Base-by-base conservation (phyloP, 23 tunicate species). In the Halocynthia aurantium region DNA sequence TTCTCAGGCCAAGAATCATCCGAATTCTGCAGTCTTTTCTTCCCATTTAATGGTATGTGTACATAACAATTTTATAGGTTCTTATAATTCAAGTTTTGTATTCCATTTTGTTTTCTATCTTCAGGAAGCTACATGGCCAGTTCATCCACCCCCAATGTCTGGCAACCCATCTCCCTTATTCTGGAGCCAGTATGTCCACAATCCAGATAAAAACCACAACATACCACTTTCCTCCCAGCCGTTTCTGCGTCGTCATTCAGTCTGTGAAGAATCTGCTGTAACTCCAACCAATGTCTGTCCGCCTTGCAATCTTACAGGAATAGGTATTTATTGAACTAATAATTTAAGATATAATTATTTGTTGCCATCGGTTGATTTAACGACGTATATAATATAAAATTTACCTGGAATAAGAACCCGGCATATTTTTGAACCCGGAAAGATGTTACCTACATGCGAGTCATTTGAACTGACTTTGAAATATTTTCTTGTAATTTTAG, bases 251-350 rank as follows among this genome's bases (percentile, higher is more conserved):
- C 62, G 62, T 21, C 78, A 74, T 74, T 74, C 78, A 22, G 56
- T 74, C 5, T 8, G 17, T 15, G 78, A 74, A 17, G 78, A 74
- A 15, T 54, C 78, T 13, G 62, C 60, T 15, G 78, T 74, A 10
- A 74, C 78, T 10, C 78, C 78, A 13, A 74, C 78, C 56, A 74
- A 74, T 74, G 78, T 74, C 50, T 74, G 78, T 54, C 78, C 61
- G 19, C 78, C 78, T 8, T 74, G 78, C 56, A 74, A 74, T 54
- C 56, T 74, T 10, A 64, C 78, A 17, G 78, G 78, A 74, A 74
- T 74, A 8, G 78, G 78, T 74, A 58, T 13, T 15, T 15, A n/a
- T 58, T 58, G n/a, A n/a, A 15, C 64, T 13, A n/a, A 1, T 58
- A 58, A 15, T 15, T 58, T 15, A 58, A 2, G n/a, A n/a, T 0